Conservation (phyloP, 2,888 invertebrate genomes). For the Cylloceria caligata region DNA sequence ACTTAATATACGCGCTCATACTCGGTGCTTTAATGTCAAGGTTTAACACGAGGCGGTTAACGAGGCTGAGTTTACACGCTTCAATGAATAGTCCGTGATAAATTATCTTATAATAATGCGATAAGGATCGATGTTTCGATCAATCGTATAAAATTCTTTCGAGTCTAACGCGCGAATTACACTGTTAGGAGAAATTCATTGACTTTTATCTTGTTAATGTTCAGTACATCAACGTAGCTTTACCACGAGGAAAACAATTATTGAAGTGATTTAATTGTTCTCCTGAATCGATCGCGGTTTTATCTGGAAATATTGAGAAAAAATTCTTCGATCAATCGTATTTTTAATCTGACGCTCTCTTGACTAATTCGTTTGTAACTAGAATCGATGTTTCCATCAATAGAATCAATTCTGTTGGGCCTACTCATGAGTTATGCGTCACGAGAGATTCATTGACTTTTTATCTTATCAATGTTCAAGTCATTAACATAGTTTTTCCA, state of each 20-base stretch:
- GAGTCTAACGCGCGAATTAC: conserved; percentile 14
- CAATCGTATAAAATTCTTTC: conserved; percentile 2
- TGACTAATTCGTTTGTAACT: too few relatives aligned
- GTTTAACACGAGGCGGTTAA: conserved; percentile 57
- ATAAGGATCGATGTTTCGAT: conserved; percentile 29
- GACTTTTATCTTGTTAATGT: conserved; percentile 1
- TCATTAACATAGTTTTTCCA: too few relatives aligned
- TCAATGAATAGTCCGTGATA: conserved; percentile 47
- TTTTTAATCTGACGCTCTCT: too few relatives aligned
- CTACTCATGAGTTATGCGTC: background rate
- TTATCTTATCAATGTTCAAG: too few relatives aligned
- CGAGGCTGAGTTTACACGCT: conserved; percentile 57
- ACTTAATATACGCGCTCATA: conserved; percentile 25
- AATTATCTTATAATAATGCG: conserved; percentile 45
- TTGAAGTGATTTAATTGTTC: conserved; percentile 2
- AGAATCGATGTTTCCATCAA: too few relatives aligned
- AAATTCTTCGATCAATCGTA: too few relatives aligned
- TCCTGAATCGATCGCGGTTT: background rate
- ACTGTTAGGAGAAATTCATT: conserved; percentile 4
- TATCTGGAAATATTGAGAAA: too few relatives aligned
- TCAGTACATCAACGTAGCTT: background rate
- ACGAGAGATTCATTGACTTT: too few relatives aligned
- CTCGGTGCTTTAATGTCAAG: conserved; percentile 63
- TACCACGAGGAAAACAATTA: background rate
- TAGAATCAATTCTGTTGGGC: background rate